phyloP scores from a whole-genome alignment of 2,888 invertebrate genomes.

The Erpobdella octoculata region DNA sequence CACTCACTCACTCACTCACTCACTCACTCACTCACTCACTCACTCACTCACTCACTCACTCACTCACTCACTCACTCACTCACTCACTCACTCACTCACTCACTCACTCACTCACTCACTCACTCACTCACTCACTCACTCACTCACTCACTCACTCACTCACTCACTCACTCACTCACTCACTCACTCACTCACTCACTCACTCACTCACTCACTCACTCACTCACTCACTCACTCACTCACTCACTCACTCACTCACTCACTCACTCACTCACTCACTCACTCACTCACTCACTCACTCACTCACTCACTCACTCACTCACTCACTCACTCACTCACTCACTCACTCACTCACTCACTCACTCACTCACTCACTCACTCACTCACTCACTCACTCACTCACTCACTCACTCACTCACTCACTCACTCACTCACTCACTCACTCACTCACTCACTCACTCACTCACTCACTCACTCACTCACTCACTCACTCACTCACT shows the following conservation, averaged over 20 bases:
- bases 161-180: too few relatives aligned
- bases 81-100: too few relatives aligned
- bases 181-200: too few relatives aligned
- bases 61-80: too few relatives aligned
- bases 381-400: background rate
- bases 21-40: too few relatives aligned
- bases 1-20: too few relatives aligned
- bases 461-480: background rate
- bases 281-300: slow-evolving; percentile 33
- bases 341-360: slow-evolving; percentile 33
- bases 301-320: slow-evolving; percentile 32
- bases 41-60: too few relatives aligned
- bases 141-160: too few relatives aligned
- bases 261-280: slow-evolving; percentile 31
- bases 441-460: background rate
- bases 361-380: slow-evolving; percentile 32
- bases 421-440: background rate
- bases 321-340: slow-evolving; percentile 32
- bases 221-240: slow-evolving; percentile 31
- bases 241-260: slow-evolving; percentile 32
- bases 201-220: slow-evolving; percentile 29
- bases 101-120: too few relatives aligned
- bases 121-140: too few relatives aligned
- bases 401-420: background rate
- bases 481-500: background rate